Base-by-base conservation (phyloP, 2,113 vertebrate species). In the Nothocercus nigrocapillus region DNA sequence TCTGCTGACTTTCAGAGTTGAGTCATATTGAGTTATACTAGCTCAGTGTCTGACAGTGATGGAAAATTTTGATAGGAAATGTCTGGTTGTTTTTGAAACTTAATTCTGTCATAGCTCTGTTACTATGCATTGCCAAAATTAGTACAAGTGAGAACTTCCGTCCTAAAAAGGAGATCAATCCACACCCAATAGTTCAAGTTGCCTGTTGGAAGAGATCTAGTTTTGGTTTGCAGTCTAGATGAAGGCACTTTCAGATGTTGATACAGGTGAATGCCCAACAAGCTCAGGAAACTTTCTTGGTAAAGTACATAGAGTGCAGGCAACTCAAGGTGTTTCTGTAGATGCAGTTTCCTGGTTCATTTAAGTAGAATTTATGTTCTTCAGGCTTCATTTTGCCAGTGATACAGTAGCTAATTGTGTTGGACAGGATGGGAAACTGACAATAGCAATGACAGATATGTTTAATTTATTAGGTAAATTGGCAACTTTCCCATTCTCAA, bases 291-390 rank as follows among this genome's bases (percentile, higher is more conserved):
- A 36, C 19, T 56, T 83, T 68, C 34, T 68, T 81, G 10, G 67
- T 92, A 89, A 34, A 14, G 27, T n/a, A 51, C 7, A 49, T 22
- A 22, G 20, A 44, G 16, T 76, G 17, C 34, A 51, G 45, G 36
- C 30, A 82, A 59, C 13, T 47, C 2, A 2, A 90, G 36, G 11
- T 85, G 6, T 81, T 92, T 88, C 42, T 0, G 1, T 28, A 93
- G 67, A 62, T 66, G 34, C 11, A 28, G 18, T 85, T 95, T 69
- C 8, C 22, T 83, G 7, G 17, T 62, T 90, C 49, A 45, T 88
- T 91, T 95, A 86, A 84, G 79, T 53, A 16, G 20, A 79, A 82
- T 13, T 68, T 42, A 56, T 87, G 91, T 53, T 82, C 77, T 75
- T 4, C 38, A 75, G 86, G 28, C 36, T 36, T 36, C 36, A 36